Evolutionary conservation across 2,797 vertebrate genomes (phyloP).

Genomic region (Melanotaenia parkinsoni): DNA sequence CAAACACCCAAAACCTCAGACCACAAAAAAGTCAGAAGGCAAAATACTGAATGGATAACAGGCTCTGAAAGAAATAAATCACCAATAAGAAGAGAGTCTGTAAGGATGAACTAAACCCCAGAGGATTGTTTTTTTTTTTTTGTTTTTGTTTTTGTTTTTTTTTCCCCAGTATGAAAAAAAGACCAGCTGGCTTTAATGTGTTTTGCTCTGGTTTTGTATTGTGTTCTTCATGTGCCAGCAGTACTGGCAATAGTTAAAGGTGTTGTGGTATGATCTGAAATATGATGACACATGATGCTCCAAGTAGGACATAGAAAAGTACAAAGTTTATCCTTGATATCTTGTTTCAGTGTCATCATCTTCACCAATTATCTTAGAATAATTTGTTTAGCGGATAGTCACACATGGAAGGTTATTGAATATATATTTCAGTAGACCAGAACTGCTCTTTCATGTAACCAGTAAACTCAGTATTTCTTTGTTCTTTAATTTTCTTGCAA

Average conservation of each 20-base stretch:
- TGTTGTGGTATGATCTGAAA: constrained; percentile 50
- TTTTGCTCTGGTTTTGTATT: constrained; percentile 64
- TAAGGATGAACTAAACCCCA: constrained; percentile 43
- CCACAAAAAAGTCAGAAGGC: background rate
- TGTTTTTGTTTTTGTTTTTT: too few species aligned
- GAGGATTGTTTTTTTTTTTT: constrained; percentile 41
- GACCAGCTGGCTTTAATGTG: constrained; percentile 61
- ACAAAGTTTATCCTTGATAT: constrained; percentile 40
- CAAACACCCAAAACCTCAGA: background rate
- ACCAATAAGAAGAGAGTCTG: constrained; percentile 23
- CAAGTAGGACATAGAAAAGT: constrained; percentile 45
- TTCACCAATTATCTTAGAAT: constrained; percentile 15
- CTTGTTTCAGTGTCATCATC: constrained; percentile 42
- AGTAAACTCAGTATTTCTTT: too few species aligned
- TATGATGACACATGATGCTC: constrained; percentile 39
- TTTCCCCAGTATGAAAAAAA: constrained; percentile 26
- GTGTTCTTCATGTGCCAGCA: constrained; percentile 61
- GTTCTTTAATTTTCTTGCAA: too few species aligned
- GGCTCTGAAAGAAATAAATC: background rate
- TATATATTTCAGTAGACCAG: too few species aligned
- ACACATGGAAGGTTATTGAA: too few species aligned
- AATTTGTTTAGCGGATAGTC: too few species aligned
- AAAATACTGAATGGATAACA: background rate
- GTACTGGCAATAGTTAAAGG: constrained; percentile 56
- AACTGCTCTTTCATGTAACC: too few species aligned